Evolutionary conservation across 2,888 invertebrate species (phyloP).

Genomic region (Philopedon plagiatum): DNA sequence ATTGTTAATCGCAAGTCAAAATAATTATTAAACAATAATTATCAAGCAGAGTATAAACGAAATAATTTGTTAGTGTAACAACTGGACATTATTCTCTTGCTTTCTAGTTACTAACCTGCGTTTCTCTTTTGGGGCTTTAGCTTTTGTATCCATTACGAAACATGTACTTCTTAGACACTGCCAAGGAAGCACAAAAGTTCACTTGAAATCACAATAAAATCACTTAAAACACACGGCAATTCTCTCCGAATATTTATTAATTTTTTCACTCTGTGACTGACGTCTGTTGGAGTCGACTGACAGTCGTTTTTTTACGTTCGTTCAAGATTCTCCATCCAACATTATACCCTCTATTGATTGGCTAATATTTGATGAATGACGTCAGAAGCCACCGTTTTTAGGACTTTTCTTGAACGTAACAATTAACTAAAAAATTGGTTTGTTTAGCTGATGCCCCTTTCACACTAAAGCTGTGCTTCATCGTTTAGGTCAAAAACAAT

Average conservation of each 20-base stretch:
- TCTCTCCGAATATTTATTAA: constrained; percentile 26
- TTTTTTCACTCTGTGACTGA: constrained; percentile 33
- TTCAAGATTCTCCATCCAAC: neutral
- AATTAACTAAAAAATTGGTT: neutral
- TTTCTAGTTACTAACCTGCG: constrained; percentile 73
- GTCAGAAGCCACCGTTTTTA: neutral
- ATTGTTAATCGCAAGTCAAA: neutral
- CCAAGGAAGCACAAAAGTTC: constrained; percentile 65
- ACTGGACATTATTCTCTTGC: constrained; percentile 10
- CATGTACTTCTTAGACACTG: constrained; percentile 68
- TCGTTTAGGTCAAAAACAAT: neutral
- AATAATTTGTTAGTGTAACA: neutral
- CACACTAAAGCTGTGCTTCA: neutral
- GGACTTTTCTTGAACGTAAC: too few species aligned
- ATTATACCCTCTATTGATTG: neutral
- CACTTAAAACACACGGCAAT: constrained; percentile 38
- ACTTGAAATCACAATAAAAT: constrained; percentile 38
- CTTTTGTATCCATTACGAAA: constrained; percentile 63
- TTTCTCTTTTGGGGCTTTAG: constrained; percentile 75
- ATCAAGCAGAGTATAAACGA: neutral
- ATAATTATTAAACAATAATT: constrained; percentile 9
- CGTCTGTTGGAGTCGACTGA: constrained; percentile 29
- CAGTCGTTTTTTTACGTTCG: constrained; percentile 32
- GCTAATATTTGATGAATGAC: neutral
- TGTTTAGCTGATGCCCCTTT: neutral